Conservation (phyloP, 2,797 vertebrate species). For the Varecia variegata region DNA sequence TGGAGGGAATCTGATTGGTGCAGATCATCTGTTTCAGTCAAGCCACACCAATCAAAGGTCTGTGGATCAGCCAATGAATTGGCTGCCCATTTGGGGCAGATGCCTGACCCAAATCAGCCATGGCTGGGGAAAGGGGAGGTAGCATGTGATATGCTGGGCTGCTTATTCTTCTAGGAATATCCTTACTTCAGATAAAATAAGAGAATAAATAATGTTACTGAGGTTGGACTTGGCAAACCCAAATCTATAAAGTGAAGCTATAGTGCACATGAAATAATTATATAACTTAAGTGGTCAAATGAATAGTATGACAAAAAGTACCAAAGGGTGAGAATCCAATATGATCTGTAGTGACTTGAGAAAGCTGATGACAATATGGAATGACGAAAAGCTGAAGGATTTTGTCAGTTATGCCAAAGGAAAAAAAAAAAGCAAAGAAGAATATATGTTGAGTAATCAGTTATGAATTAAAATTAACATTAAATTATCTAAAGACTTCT, state of each 20-base stretch:
- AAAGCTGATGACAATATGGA: background rate
- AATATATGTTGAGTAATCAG: background rate
- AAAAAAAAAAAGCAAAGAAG: background rate
- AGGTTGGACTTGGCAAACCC: background rate
- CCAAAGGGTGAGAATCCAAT: background rate
- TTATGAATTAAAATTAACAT: slow-evolving; percentile 26
- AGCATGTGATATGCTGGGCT: background rate
- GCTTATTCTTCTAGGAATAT: background rate
- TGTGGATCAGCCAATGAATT: background rate
- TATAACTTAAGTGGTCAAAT: background rate
- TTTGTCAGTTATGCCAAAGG: background rate
- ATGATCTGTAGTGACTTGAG: background rate
- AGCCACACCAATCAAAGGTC: background rate
- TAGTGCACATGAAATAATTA: background rate
- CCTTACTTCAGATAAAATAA: slow-evolving; percentile 27
- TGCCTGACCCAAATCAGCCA: background rate
- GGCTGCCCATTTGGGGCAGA: background rate
- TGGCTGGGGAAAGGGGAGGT: background rate
- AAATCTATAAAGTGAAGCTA: background rate
- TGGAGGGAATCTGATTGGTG: background rate
- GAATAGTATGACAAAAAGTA: background rate
- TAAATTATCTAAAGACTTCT: slow-evolving; percentile 29
- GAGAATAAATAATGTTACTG: background rate
- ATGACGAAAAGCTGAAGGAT: background rate
- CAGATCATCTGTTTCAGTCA: background rate